Base-by-base conservation (phyloP, 2,797 vertebrate genomes). In the Limnodromus scolopaceus region DNA sequence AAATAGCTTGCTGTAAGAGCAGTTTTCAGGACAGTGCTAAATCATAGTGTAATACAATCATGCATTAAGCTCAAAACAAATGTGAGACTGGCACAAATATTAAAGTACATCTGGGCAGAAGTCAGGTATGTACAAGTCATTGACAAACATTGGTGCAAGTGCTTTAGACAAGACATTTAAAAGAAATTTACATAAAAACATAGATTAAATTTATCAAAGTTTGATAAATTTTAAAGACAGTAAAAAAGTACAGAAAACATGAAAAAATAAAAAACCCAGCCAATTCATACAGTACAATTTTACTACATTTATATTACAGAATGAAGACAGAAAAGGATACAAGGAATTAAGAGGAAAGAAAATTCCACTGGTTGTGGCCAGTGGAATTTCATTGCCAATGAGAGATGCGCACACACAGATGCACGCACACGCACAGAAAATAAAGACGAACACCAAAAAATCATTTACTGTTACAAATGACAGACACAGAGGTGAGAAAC, bases 201-300 rank as follows among this genome's bases (percentile, higher is more conserved):
- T 55, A 93, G 88, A 94, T 90, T 58, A 98, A 98, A 98, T 98
- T 98, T 98, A 98, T 98, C 98, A 98, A 98, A 95, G 61, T 55
- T 93, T 98, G 98, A 98, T 98, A 98, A 98, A 98, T 98, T 98
- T 98, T 96, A 84, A 94, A 96, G 97, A 98, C 96, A 88, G 94
- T 98, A 98, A 97, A 98, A 98, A 98, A 96, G 92, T 98, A 98
- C 98, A 98, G 97, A 97, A 97, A 97, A 97, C 87, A 96, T 92
- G 94, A 94, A 97, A 96, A 97, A 96, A 96, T 79, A 91, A 96
- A 95, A 92, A 76, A 18, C 23, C 70, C 88, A 85, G 72, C 48
- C 76, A 95, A 92, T 98, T 98, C 95, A 97, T 82, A 98, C 19
- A 96, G 82, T 98, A 97, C 95, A 98, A 94, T 84, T 97, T 97